phyloP scores from a whole-genome alignment of 2,797 vertebrate species.

The Tympanoctomys barrerae region DNA sequence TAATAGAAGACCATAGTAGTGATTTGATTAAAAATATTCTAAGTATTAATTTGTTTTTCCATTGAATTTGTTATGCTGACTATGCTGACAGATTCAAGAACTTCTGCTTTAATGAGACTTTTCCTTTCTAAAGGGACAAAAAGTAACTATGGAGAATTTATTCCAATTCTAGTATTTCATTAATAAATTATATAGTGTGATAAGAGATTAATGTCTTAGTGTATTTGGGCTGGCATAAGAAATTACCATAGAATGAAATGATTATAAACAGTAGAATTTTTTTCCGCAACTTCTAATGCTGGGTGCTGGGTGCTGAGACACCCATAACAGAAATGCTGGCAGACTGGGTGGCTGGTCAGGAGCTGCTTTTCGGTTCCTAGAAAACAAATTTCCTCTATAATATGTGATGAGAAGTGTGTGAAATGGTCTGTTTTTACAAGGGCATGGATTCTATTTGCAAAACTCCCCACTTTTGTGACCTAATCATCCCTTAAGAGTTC shows the following conservation, averaged over 20 bases:
- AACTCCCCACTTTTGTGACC: fast-evolving
- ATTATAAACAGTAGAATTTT: neutral
- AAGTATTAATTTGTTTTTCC: constrained; percentile 1
- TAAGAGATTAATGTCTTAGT: neutral
- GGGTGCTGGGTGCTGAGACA: neutral
- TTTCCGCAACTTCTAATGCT: neutral
- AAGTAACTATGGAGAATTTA: neutral
- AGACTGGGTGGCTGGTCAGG: neutral
- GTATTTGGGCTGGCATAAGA: neutral
- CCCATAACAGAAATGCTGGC: too few species aligned
- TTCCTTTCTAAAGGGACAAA: constrained; percentile 38
- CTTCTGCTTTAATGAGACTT: neutral
- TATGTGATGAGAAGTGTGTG: neutral
- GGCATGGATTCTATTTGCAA: neutral
- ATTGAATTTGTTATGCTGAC: neutral
- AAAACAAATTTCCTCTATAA: neutral
- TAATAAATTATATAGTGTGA: neutral
- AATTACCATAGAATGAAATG: neutral
- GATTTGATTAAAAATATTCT: neutral
- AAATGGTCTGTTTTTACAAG: neutral
- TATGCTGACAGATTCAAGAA: neutral
- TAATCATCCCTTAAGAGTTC: neutral
- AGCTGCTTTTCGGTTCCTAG: neutral
- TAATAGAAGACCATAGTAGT: neutral
- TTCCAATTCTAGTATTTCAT: constrained; percentile 5